Conservation (phyloP, 2,113 vertebrate species). For the Trogon surrucura region DNA sequence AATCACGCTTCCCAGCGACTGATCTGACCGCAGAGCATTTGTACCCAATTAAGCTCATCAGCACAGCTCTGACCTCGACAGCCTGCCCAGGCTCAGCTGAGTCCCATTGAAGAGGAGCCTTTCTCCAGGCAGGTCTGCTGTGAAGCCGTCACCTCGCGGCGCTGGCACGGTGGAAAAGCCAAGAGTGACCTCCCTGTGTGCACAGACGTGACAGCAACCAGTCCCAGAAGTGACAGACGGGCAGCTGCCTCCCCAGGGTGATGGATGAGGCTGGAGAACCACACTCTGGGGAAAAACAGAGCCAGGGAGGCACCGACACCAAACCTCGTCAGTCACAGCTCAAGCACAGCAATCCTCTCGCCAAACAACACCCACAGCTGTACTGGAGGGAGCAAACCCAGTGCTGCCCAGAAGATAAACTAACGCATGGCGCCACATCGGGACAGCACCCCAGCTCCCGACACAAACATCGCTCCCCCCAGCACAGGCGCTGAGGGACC, state of each 20-base stretch:
- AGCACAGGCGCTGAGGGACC: background rate
- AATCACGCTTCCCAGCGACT: fast-evolving
- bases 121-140: background rate
- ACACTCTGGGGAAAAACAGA: fast-evolving
- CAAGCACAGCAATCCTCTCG: fast-evolving
- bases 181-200: fast-evolving
- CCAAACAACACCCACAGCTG: fast-evolving
- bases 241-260: background rate
- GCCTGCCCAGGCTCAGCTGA: background rate
- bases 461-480: fast-evolving
- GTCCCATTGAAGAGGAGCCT: fast-evolving
- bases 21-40: background rate
- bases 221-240: fast-evolving
- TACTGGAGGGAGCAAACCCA: background rate
- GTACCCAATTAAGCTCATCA: background rate
- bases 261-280: background rate
- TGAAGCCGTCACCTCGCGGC: fast-evolving
- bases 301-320: background rate
- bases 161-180: fast-evolving
- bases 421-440: fast-evolving
- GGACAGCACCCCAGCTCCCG: background rate
- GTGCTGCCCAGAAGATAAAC: too few species aligned
- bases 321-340: background rate
- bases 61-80: fast-evolving
- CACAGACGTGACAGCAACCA: fast-evolving